Evolutionary conservation across 2,888 invertebrate genomes (phyloP).

Genomic region (Leucophenga montana): DNA sequence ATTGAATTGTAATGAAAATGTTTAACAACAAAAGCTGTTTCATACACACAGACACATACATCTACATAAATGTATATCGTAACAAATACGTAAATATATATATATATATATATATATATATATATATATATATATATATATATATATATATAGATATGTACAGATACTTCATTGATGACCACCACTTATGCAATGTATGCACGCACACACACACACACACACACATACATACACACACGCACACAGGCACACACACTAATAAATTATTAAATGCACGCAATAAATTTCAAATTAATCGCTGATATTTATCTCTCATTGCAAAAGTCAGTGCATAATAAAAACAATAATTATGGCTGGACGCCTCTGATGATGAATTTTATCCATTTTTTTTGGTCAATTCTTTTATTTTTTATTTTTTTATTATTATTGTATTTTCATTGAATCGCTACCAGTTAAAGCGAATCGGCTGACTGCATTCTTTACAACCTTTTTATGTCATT

Average conservation of each 20-base stretch:
- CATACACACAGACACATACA: neutral
- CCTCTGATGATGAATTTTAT: neutral
- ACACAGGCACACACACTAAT: constrained; percentile 53
- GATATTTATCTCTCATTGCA: constrained; percentile 67
- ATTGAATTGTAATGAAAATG: constrained; percentile 28
- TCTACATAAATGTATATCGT: neutral
- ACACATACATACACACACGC: constrained; percentile 16
- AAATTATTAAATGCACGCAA: constrained; percentile 69
- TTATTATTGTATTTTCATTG: neutral
- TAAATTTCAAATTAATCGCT: constrained; percentile 70
- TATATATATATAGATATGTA: too few species aligned
- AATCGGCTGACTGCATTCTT: neutral
- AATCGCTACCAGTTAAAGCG: neutral
- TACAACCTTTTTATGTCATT: neutral
- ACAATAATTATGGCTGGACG: constrained; percentile 8
- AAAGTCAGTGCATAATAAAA: constrained; percentile 30
- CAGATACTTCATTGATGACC: neutral
- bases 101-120: too few species aligned
- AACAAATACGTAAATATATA: too few species aligned
- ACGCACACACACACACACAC: constrained; percentile 41
- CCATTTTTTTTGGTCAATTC: neutral
- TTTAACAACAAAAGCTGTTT: constrained; percentile 22
- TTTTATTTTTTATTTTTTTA: neutral
- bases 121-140: too few species aligned
- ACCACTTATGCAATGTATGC: neutral